Evolutionary conservation across 1,140 invertebrate genomes (phyloP), one percentile per base, ranked within the genome.

Genomic region (Prorops nasuta): DNA sequence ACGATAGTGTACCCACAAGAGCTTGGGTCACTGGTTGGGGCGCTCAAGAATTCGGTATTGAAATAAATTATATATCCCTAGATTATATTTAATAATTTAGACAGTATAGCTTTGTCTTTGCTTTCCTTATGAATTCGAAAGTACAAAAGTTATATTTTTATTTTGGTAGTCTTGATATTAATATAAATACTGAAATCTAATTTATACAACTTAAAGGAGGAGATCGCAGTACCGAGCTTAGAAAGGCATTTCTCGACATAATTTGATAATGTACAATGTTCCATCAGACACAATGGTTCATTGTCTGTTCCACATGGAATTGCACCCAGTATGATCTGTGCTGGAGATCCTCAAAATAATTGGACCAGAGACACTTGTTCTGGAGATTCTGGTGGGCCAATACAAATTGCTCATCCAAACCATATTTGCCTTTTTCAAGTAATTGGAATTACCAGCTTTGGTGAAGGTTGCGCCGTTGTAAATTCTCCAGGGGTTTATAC

Each of bases 351-450:
- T 15, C 63, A 77, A 12, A 83, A 83, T 1, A 84, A 84, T 12
- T 63, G 64, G 55, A 38, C 9, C 10, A 83, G 80, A 40, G 90
- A 91, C 56, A 86, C 89, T 1, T 91, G 90, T 16, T 67, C 85
- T 79, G 86, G 86, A 51, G 86, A 89, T 63, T 88, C 86, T 3
- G 86, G 86, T 3, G 85, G 85, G 14, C 84, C 85, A 8, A 69
- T 84, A 1, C 83, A 84, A 66, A 58, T 81, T 2, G 6, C 55
- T 10, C 44, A 62, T 47, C 35, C 54, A 0, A 67, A 65, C 41
- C 75, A 75, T 47, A 63, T 69, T 14, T 83, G 81, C 54, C 57
- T 75, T 0, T 81, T 79, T 65, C 60, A 80, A 22, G 60, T 85
- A 3, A 69, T 84, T 2, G 84, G 81, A 6, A 72, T 86, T 2